Percentiles rank a stretch among this genome's conserved stretches.
Conservation (phyloP, 1,140 invertebrate genomes). For the Drosophila rhopaloa region DNA sequence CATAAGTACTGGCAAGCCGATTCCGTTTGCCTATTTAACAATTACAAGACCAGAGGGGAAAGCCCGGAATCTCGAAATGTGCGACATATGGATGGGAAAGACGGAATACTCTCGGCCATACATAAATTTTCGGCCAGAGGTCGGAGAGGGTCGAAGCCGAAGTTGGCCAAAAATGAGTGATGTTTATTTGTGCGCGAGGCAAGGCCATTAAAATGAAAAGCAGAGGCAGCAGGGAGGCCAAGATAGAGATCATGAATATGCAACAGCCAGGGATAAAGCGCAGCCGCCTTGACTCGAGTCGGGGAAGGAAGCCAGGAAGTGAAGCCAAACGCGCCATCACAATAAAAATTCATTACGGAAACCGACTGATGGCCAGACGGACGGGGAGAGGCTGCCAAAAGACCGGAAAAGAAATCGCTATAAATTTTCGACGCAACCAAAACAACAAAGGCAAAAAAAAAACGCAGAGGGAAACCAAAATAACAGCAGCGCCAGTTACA, state of each 20-base stretch:
- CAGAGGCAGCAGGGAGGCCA: slow-evolving; percentile 14
- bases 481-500: slow-evolving; percentile 65
- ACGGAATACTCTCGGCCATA: slow-evolving; percentile 27
- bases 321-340: slow-evolving; percentile 78
- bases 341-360: slow-evolving; percentile 82
- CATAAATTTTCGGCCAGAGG: slow-evolving; percentile 49
- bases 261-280: slow-evolving; percentile 66
- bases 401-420: slow-evolving; percentile 76
- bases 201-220: slow-evolving; percentile 62
- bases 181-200: slow-evolving; percentile 64
- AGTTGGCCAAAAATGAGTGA: slow-evolving; percentile 67
- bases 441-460: slow-evolving; percentile 32
- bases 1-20: slow-evolving; percentile 52
- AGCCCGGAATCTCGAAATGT: slow-evolving; percentile 9
- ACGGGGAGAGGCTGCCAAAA: slow-evolving; percentile 52
- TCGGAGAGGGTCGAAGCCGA: slow-evolving; percentile 20
- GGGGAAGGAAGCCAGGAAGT: slow-evolving; percentile 41
- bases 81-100: slow-evolving; percentile 56
- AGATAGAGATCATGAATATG: slow-evolving; percentile 73
- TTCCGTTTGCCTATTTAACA: slow-evolving; percentile 58
- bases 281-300: slow-evolving; percentile 37
- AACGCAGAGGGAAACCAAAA: slow-evolving; percentile 33
- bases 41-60: slow-evolving; percentile 24
- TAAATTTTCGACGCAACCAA: slow-evolving; percentile 68
- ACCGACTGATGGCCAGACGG: slow-evolving; percentile 36